Conservation (phyloP, 2,888 invertebrate species). For the Agrotis segetum region DNA sequence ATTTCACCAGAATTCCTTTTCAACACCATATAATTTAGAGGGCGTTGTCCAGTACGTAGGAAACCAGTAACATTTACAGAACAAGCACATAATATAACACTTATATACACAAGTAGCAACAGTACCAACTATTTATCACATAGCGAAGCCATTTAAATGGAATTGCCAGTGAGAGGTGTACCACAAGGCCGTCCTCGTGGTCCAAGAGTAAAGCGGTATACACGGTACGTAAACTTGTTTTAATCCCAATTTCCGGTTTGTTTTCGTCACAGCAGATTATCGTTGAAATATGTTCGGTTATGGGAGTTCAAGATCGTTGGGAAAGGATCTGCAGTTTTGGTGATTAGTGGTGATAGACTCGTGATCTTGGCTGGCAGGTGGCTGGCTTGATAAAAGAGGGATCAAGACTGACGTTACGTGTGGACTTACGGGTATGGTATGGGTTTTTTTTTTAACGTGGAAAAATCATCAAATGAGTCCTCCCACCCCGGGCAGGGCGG, state of each 20-base stretch:
- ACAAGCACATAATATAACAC: slow-evolving; percentile 32
- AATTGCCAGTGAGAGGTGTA: slow-evolving; percentile 64
- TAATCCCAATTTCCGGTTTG: slow-evolving; percentile 54
- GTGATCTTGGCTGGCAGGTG: too few relatives aligned
- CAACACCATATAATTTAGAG: slow-evolving; percentile 16
- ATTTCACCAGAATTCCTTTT: slow-evolving; percentile 9
- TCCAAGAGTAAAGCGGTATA: slow-evolving; percentile 55
- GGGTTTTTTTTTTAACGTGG: too few relatives aligned
- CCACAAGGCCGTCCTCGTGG: slow-evolving; percentile 70
- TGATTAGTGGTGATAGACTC: neutral
- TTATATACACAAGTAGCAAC: slow-evolving; percentile 25
- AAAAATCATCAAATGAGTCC: too few relatives aligned
- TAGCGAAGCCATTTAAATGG: slow-evolving; percentile 59
- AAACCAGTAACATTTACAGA: slow-evolving; percentile 44
- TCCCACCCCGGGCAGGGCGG: too few relatives aligned
- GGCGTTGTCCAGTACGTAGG: slow-evolving; percentile 32
- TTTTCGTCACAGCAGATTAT: slow-evolving; percentile 61
- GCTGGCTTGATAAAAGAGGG: too few relatives aligned
- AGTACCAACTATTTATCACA: slow-evolving; percentile 58
- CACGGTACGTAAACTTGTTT: slow-evolving; percentile 47
- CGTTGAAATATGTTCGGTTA: slow-evolving; percentile 33
- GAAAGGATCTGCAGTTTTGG: slow-evolving; percentile 19
- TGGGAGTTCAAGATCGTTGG: slow-evolving; percentile 53
- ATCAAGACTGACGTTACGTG: too few relatives aligned
- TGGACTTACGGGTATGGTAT: too few relatives aligned